Evolutionary conservation across 1,140 invertebrate genomes (phyloP), one percentile per base, ranked within the genome.

Genomic region (Caerostris darwini): DNA sequence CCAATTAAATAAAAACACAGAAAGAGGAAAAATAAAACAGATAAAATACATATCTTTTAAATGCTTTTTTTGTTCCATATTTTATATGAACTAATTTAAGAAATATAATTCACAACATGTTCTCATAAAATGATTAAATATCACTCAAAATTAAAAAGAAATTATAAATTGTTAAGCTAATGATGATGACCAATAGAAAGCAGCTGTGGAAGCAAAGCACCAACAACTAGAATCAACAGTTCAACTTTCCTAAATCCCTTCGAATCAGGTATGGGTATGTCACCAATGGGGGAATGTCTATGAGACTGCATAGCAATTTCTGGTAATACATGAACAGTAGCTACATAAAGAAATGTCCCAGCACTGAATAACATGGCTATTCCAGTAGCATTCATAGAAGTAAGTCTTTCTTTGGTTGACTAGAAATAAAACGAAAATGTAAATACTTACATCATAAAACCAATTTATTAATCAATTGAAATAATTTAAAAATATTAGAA

Each of bases 351-450:
- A 96, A 99, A 99, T 81, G 99, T 99, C 3, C 99, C 99, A 2
- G 99, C 99, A 94, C 99, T 99, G 96, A 99, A 99, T 34, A 99
- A 96, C 99, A 99, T 99, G 17, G 99, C 99, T 71, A 99, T 97
- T 77, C 98, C 99, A 96, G 98, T 99, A 3, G 98, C 98, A 96
- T 99, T 99, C 10, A 99, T 97, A 56, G 97, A 98, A 95, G 97
- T 98, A 3, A 99, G 95, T 3, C 96, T 97, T 96, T 97, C 97
- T 96, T 97, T 97, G n/a, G 95, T 94, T n/a, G 94, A 95, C 87
- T 95, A 81, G 67, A 94, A 77, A 14, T 50, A 87, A 50, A 92
- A 34, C 34, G 34, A 34, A 90, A 59, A 7, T 82, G 10, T 12
- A 82, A 82, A 94, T 86, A 89, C 7, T 19, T 50, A 3, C 8